phyloP scores from a whole-genome alignment of 1,140 invertebrate genomes.

The Dolichoris vasculosae region DNA sequence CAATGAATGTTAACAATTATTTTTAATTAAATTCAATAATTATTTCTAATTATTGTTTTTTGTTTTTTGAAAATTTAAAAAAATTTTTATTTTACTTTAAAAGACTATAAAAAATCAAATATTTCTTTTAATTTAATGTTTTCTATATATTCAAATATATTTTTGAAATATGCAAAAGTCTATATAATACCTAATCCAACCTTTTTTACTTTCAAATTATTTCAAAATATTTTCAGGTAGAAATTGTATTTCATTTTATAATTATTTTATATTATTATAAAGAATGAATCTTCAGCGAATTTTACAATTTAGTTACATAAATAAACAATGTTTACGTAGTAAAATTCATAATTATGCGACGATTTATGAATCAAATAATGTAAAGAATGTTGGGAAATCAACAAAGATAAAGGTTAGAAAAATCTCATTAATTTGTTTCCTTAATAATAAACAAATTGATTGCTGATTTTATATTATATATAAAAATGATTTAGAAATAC shows the following conservation, averaged over 20 bases:
- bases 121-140: too few relatives aligned
- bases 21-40: background rate
- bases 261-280: background rate
- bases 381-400: conserved; percentile 61
- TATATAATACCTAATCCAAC: background rate
- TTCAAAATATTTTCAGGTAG: background rate
- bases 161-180: background rate
- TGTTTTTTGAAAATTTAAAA: too few relatives aligned
- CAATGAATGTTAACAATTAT: background rate
- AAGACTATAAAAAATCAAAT: too few relatives aligned
- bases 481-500: too few relatives aligned
- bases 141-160: background rate
- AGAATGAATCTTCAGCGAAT: conserved; percentile 28
- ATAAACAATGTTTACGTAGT: conserved; percentile 36
- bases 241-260: background rate
- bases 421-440: background rate
- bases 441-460: background rate
- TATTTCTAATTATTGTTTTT: background rate
- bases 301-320: conserved; percentile 12
- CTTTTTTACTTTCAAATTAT: background rate
- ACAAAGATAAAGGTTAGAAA: conserved; percentile 68
- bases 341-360: conserved; percentile 60
- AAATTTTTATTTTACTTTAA: too few relatives aligned
- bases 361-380: conserved; percentile 60
- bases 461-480: too few relatives aligned